Evolutionary conservation across 2,888 invertebrate species (phyloP), one percentile per base, ranked within the genome.

Genomic region (Taphrorychus bicolor): DNA sequence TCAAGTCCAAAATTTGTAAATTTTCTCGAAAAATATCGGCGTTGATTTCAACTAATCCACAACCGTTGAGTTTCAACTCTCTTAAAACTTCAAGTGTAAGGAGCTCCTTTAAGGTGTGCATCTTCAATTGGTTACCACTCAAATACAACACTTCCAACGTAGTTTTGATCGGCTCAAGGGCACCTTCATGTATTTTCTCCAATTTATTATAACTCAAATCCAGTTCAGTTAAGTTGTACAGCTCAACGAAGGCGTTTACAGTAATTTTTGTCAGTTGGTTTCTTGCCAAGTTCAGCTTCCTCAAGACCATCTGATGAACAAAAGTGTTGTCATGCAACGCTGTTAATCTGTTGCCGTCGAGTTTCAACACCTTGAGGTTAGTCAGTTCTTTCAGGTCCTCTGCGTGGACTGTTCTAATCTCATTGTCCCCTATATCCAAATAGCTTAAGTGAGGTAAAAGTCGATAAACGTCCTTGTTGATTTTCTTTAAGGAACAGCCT

Each of bases 391-490:
- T 84, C 76, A 90, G 89, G 77, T 91, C 90, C 73, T 89, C 89
- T 14, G 87, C 83, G 69, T 87, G 86, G 52, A 92, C 82, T 78
- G 87, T 88, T 81, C 89, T 88, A 76, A 93, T 88, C 70, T 87
- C 85, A 83, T 93, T 93, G 77, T 91, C 87, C 32, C 92, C 91
- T 73, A 93, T 83, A 82, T 93, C 93, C 74, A 93, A 82, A 78
- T 89, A 88, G 74, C 86, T 87, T 71, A 93, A 84, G 74, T 87
- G 86, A 14, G 90, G 86, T 61, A 91, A 85, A 70, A 91, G 84
- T 77, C 90, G 88, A 82, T 91, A 91, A 72, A 93, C 86, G 76
- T 91, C 88, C n/a, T 89, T 87, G 82, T 92, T 91, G 74, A 93
- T 86, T 80, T 88, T 87, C 74, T 86, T 85, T 74, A 94, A 81